phyloP scores from a whole-genome alignment of 2,113 vertebrate species.

The Aplodontia rufa region DNA sequence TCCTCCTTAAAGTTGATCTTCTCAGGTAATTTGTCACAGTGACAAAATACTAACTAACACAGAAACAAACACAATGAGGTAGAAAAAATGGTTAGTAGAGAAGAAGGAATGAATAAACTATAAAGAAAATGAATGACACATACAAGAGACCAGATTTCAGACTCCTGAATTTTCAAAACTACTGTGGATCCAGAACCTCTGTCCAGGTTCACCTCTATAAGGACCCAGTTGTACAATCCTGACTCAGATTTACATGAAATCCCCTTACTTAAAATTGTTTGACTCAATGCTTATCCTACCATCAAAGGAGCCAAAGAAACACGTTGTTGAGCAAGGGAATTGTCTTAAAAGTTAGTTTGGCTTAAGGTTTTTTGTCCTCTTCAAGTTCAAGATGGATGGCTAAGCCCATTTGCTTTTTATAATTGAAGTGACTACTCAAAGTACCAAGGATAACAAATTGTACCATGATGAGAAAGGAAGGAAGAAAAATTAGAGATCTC shows the following conservation, averaged over 20 bases:
- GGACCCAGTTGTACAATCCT: neutral
- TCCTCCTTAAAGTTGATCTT: neutral
- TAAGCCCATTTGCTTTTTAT: neutral
- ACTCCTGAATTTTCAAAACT: neutral
- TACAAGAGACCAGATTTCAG: neutral
- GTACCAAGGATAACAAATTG: neutral
- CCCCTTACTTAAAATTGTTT: neutral
- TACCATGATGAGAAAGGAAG: neutral
- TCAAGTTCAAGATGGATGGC: neutral
- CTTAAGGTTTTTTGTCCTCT: neutral
- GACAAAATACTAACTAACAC: neutral
- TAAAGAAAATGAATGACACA: neutral
- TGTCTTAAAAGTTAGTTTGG: neutral
- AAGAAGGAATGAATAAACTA: neutral
- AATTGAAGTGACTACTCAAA: neutral
- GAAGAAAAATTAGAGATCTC: neutral
- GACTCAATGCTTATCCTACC: neutral
- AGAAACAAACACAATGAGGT: neutral
- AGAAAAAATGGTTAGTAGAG: neutral
- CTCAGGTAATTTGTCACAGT: neutral
- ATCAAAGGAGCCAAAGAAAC: neutral
- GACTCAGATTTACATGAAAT: neutral
- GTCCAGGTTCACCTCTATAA: neutral
- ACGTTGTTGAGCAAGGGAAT: neutral
- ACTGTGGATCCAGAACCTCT: neutral